Evolutionary conservation across 2,888 invertebrate species (phyloP), one percentile per base, ranked within the genome.

Genomic region (Troglohyphantes excavatus): DNA sequence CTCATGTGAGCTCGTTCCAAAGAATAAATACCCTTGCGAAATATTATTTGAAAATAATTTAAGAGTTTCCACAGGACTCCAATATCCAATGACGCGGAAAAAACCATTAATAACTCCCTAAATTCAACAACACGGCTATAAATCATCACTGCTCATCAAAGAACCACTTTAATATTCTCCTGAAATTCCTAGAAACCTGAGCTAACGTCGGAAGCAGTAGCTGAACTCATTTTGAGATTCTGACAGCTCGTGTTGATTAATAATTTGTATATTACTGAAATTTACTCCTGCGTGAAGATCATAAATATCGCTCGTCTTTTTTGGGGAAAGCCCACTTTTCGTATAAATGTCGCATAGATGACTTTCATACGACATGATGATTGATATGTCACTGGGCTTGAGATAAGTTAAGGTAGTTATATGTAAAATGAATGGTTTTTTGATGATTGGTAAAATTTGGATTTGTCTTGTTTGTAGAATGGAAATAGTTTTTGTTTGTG

Each of bases 171-270:
- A 33, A 75, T 61, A 33, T 39, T 78, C 53, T 53, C n/a, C 78
- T 21, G n/a, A 61, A 76, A 63, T 78, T 63, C 63, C 39, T 17
- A 53, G 43, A 39, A 65, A 63, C 63, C 39, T 43, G 78, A 61
- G 39, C 61, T 33, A 59, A 53, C 19, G 6, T 61, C 13, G 29
- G 23, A 21, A 67, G 81, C 81, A 82, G 11, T 63, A 5, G 39
- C 26, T 33, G 53, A n/a, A 53, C 53, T 61, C 59, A 33, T 70
- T 82, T 17, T 17, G 29, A 70, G 33, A 68, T 82, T 70, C 59
- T 82, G 81, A 82, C 81, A 82, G 81, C 33, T 26, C 27, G 11
- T 19, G 68, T 70, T 82, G 70, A 82, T 82, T 82, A 82, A 82
- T 82, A 82, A 68, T 82, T 82, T 53, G 33, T 65, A 82, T 39